A percentile compares a stretch with the other conserved stretches of the same genome.
phyloP scores from a whole-genome alignment of 2,888 invertebrate species.

The Drosophila pseudotalamancana region DNA sequence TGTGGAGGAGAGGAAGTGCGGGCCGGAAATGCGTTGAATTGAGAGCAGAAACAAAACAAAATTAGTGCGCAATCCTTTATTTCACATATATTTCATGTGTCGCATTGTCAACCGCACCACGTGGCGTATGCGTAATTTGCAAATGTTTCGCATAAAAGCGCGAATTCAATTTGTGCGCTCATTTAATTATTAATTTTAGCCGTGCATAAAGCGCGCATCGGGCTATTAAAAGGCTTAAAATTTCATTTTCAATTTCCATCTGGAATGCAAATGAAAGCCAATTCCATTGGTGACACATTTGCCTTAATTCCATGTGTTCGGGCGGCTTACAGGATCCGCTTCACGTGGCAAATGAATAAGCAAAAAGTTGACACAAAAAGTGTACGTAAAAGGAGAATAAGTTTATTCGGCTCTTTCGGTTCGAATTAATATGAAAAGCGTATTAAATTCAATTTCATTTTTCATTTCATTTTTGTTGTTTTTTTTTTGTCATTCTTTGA shows the following conservation, averaged over 20 bases:
- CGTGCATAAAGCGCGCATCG: constrained; percentile 18
- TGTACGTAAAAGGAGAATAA: constrained; percentile 1
- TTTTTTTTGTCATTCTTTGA: constrained; percentile 14
- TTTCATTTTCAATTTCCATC: constrained; percentile 49
- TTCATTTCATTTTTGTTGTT: constrained; percentile 11
- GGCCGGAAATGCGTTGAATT: constrained; percentile 29
- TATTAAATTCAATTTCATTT: constrained; percentile 52
- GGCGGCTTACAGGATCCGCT: constrained; percentile 9
- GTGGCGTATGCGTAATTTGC: constrained; percentile 65
- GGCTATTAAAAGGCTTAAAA: constrained; percentile 57
- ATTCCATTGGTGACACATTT: constrained; percentile 35
- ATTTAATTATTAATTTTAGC: constrained; percentile 64
- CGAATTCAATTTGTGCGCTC: constrained; percentile 62
- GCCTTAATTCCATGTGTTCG: constrained; percentile 45
- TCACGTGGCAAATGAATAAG: constrained; percentile 11
- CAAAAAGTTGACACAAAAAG: background rate
- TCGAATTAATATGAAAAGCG: constrained; percentile 40
- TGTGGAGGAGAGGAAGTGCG: background rate
- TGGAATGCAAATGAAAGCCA: constrained; percentile 42
- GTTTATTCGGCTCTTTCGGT: constrained; percentile 15
- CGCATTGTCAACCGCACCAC: constrained; percentile 30
- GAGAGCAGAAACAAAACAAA: constrained; percentile 22
- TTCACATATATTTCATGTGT: background rate
- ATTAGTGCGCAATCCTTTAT: constrained; percentile 20
- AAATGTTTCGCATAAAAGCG: constrained; percentile 24